Evolutionary conservation across 2,797 vertebrate species (phyloP).

Genomic region (Xerus rutilus): DNA sequence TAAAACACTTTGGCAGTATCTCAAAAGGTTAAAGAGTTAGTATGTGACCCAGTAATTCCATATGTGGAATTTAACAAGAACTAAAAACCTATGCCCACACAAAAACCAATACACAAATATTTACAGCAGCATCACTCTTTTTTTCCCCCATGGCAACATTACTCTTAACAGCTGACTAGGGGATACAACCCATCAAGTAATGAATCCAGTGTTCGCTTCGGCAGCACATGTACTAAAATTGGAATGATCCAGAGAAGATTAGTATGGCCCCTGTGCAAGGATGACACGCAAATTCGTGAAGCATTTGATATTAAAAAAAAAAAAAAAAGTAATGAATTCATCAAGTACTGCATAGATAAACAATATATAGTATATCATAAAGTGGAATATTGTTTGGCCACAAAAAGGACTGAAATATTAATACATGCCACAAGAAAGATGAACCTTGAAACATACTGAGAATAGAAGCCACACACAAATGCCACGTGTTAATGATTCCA

Average conservation of each 20-base stretch:
- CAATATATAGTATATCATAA: neutral
- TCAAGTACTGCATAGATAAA: neutral
- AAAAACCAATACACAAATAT: neutral
- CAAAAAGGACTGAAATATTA: slow-evolving; percentile 25
- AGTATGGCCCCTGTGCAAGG: too few species aligned
- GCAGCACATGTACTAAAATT: too few species aligned
- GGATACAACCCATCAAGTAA: neutral
- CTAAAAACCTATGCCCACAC: neutral
- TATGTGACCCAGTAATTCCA: neutral
- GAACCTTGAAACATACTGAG: neutral
- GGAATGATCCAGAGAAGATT: too few species aligned
- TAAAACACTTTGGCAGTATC: neutral
- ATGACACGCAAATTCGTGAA: too few species aligned
- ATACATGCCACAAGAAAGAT: neutral
- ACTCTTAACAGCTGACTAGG: neutral
- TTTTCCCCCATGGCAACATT: neutral
- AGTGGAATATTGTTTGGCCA: neutral
- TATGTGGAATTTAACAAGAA: neutral
- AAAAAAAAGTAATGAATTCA: neutral
- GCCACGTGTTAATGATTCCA: neutral
- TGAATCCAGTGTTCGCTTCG: neutral
- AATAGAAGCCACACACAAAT: neutral
- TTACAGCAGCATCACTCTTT: neutral
- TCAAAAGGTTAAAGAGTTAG: neutral
- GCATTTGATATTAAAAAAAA: too few species aligned